phyloP scores from a whole-genome alignment of 35 echinoderm and acorn worm genomes.

The Ophioderma brevispina region DNA sequence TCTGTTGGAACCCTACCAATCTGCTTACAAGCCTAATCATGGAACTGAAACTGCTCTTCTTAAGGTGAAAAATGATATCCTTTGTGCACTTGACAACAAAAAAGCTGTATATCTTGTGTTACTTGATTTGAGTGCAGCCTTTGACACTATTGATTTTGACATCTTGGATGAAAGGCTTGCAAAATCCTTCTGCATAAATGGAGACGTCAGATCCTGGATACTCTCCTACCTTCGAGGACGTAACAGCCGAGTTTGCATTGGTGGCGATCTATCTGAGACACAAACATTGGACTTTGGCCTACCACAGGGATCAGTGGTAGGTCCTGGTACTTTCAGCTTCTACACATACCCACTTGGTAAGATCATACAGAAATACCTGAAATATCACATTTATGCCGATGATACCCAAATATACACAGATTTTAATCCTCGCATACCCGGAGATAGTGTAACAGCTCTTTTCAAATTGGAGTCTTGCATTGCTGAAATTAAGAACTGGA shows the following conservation, averaged over 20 bases:
- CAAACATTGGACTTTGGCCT: neutral
- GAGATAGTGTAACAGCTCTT: neutral
- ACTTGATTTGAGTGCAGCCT: constrained; percentile 50
- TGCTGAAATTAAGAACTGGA: neutral
- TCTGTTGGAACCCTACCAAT: constrained; percentile 36
- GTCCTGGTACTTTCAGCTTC: constrained; percentile 10
- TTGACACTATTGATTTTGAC: constrained; percentile 55
- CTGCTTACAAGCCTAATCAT: constrained; percentile 47
- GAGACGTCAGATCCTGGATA: constrained; percentile 30
- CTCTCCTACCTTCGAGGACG: constrained; percentile 27
- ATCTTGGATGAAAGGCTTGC: constrained; percentile 24
- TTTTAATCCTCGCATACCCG: neutral
- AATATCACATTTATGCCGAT: constrained; percentile 16
- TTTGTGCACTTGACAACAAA: constrained; percentile 30
- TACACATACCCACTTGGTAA: neutral
- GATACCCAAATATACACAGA: neutral
- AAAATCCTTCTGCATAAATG: constrained; percentile 18
- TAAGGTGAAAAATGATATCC: constrained; percentile 37
- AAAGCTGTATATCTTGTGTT: constrained; percentile 21
- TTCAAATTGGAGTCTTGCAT: neutral
- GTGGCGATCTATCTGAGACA: neutral
- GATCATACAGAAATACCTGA: neutral
- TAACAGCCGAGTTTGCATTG: neutral
- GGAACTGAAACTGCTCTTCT: constrained; percentile 61
- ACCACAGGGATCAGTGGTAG: constrained; percentile 28